phyloP scores from a whole-genome alignment of 2,888 invertebrate species.

The Drosophila picticornis region DNA sequence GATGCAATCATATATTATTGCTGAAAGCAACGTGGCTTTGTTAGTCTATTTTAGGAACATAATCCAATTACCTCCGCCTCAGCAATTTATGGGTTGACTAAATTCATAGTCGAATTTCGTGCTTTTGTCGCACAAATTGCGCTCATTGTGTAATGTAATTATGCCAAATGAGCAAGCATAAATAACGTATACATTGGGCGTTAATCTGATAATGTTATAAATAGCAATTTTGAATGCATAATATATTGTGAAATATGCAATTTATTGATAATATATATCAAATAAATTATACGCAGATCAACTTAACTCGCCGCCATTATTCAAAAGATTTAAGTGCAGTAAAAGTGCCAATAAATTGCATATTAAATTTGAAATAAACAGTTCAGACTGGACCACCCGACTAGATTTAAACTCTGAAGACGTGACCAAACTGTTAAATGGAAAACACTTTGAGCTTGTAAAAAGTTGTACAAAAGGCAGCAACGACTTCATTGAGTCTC shows the following conservation, averaged over 20 bases:
- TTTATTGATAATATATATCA: constrained; percentile 1
- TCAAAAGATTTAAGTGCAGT: not conserved
- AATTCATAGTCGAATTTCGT: not conserved
- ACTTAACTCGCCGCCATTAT: not conserved
- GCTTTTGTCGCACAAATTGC: not conserved
- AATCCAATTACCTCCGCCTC: not conserved
- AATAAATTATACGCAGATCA: not conserved
- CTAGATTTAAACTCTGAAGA: not conserved
- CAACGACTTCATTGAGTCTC: not conserved
- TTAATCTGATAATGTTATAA: not conserved
- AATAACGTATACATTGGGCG: not conserved
- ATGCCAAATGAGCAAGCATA: not conserved
- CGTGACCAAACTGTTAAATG: constrained; percentile 11
- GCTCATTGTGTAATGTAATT: not conserved
- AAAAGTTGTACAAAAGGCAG: not conserved
- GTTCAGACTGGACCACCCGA: not conserved
- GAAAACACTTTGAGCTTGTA: not conserved
- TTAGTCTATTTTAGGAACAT: not conserved
- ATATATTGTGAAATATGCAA: not conserved
- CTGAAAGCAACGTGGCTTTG: not conserved
- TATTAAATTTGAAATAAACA: not conserved
- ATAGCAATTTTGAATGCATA: not conserved
- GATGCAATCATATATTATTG: not conserved
- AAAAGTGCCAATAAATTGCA: not conserved
- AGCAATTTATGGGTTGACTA: not conserved